Evolutionary conservation across 2,888 invertebrate genomes (phyloP), one percentile per base, ranked within the genome.

Genomic region (Sympetrum striolatum): DNA sequence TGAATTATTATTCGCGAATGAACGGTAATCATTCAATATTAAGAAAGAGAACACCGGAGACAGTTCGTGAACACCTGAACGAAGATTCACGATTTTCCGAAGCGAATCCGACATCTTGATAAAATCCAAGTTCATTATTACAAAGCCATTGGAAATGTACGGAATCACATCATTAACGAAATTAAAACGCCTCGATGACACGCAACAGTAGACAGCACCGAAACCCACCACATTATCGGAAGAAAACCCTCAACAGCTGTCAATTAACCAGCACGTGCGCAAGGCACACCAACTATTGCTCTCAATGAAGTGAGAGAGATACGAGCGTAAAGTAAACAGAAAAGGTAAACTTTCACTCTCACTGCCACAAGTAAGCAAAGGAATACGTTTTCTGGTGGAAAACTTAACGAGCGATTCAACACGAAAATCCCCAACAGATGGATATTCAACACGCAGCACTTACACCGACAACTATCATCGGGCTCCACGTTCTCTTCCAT

Each of bases 401-500:
- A 31, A 73, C 25, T 73, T 73, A 73, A 31, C 73, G 0, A 31
- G 18, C 2, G 73, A 73, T 14, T 14, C 25, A 14, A 10, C 31
- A 73, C 31, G 0, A 31, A 25, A 25, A 73, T n/a, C 31, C 0
- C 73, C 14, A 73, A 73, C 31, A 25, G 73, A 31, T 31, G 25
- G 73, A 73, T 31, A 73, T 73, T 31, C 31, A 22, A 39, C 37
- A 31, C 86, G 31, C 60, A 86, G 60, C 37, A 86, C 86, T 86
- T 60, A 82, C 86, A 3, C 86, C 86, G n/a, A 86, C 86, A 86
- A 86, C 86, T 86, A 60, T 86, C 64, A 39, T 86, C 86, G 22
- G 86, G 86, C 37, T 86, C 86, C 60, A 86, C 60, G 60, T 6
- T 58, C 37, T 60, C 86, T 86, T 86, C 86, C 64, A 86, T 86